Percentiles rank a stretch among this genome's conserved stretches.
Evolutionary conservation across 2,888 invertebrate species (phyloP).

Genomic region (Dichetophora obliterata): DNA sequence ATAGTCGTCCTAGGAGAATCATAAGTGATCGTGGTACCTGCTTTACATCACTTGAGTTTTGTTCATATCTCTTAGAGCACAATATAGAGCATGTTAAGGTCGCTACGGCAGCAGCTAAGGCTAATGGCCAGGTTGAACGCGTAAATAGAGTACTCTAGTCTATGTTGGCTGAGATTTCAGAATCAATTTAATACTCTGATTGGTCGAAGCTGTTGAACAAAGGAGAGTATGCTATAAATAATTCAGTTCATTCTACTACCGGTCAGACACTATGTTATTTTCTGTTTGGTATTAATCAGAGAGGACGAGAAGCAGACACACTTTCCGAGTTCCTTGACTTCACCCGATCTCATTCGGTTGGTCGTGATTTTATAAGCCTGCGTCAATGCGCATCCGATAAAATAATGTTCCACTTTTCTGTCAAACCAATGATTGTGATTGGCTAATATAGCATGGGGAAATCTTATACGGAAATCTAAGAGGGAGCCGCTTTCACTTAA

Average conservation of each 20-base stretch:
- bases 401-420: too few species aligned
- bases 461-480: too few species aligned
- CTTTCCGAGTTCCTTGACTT: neutral
- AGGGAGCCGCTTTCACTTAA: too few species aligned
- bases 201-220: neutral
- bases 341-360: too few species aligned
- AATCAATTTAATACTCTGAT: constrained; percentile 17
- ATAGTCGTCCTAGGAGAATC: neutral
- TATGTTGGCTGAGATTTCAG: constrained; percentile 26
- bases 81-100: constrained; percentile 7
- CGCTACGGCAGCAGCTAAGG: constrained; percentile 22
- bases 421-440: too few species aligned
- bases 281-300: neutral
- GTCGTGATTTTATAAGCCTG: neutral
- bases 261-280: neutral
- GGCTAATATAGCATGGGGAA: too few species aligned
- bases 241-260: neutral
- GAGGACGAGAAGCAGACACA: neutral
- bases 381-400: neutral
- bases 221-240: constrained; percentile 18
- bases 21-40: constrained; percentile 23
- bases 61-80: neutral
- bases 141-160: constrained; percentile 27
- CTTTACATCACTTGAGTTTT: constrained; percentile 36
- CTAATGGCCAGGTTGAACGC: constrained; percentile 36